Conservation (phyloP, 2,113 vertebrate species). For the Dromas ardeola region DNA sequence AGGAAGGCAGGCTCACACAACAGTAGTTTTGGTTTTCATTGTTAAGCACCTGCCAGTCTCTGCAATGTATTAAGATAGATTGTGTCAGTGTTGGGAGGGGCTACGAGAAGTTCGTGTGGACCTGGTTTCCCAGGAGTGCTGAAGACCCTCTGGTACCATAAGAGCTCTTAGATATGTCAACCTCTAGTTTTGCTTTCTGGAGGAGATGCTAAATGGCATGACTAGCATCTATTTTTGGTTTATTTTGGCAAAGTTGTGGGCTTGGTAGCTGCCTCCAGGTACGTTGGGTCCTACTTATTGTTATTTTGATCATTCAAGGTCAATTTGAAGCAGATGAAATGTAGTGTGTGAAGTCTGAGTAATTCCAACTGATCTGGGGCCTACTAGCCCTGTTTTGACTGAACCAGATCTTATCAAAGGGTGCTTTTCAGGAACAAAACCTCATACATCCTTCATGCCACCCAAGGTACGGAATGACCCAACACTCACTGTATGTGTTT, state of each 20-base stretch:
- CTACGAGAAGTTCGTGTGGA: background rate
- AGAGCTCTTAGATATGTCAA: background rate
- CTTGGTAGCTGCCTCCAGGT: background rate
- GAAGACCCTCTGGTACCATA: rapidly evolving
- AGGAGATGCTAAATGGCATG: background rate
- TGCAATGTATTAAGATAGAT: background rate
- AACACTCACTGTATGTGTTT: rapidly evolving
- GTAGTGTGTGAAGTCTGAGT: background rate
- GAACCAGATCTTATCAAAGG: background rate
- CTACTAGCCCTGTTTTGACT: background rate
- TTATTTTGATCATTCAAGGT: background rate
- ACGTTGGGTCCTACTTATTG: background rate
- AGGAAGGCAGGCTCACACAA: background rate
- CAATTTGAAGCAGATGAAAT: background rate
- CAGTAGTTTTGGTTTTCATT: background rate
- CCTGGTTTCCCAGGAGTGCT: background rate
- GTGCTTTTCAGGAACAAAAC: background rate
- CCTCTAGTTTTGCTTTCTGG: background rate
- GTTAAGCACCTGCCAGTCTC: background rate
- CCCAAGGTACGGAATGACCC: background rate
- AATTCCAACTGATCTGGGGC: background rate
- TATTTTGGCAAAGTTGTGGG: background rate
- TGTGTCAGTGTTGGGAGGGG: background rate
- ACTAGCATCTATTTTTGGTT: background rate
- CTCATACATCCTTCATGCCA: rapidly evolving